A percentile compares a stretch with the other conserved stretches of the same genome.
Conservation (phyloP, 2,888 invertebrate genomes). For the Lypha dubia region DNA sequence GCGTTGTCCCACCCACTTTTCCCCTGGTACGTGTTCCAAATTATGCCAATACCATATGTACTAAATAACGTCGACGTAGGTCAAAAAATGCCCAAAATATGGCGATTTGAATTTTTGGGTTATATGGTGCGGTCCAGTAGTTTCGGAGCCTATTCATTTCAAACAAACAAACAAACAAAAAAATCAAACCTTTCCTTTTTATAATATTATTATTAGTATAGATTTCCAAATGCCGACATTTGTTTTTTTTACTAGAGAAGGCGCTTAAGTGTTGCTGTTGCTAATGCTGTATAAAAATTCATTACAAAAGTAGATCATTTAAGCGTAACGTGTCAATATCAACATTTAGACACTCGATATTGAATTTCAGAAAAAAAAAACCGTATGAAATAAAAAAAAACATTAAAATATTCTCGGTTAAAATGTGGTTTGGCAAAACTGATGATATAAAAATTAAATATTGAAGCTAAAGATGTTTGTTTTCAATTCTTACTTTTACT, state of each 20-base stretch:
- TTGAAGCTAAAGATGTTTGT: background rate
- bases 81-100: no score
- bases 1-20: no score
- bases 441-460: slow-evolving; percentile 47
- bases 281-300: slow-evolving; percentile 23
- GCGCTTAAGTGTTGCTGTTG: slow-evolving; percentile 61
- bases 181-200: background rate
- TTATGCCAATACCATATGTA: no score
- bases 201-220: no score
- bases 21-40: no score
- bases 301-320: slow-evolving; percentile 67
- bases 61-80: no score
- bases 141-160: no score
- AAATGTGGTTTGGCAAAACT: slow-evolving; percentile 66
- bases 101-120: no score
- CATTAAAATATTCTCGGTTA: slow-evolving; percentile 65
- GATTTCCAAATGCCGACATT: slow-evolving; percentile 58
- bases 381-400: background rate
- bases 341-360: slow-evolving; percentile 65
- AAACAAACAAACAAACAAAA: no score
- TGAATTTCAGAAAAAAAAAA: slow-evolving; percentile 40
- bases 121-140: no score
- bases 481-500: background rate
- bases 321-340: slow-evolving; percentile 72
- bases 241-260: slow-evolving; percentile 35